Evolutionary conservation across 2,797 vertebrate species (phyloP), one percentile per base, ranked within the genome.

Genomic region (Alauda arvensis): DNA sequence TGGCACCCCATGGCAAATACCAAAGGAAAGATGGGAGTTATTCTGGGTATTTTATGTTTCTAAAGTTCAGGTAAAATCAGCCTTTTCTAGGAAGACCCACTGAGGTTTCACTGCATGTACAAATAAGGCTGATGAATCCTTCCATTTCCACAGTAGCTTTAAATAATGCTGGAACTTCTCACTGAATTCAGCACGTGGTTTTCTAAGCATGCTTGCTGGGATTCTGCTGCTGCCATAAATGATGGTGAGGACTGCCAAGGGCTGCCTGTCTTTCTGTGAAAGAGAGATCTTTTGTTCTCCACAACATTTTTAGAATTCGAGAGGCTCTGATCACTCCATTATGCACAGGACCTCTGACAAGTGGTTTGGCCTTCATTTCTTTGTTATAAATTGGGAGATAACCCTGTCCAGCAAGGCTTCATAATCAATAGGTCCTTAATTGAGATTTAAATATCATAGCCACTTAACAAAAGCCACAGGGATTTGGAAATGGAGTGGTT

Each of bases 31-130:
- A 14, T 16, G 18, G 17, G 55, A 31, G 6, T 21, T 70, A 4
- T 63, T 66, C 14, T 29, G 28, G 14, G 17, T 10, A 2, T 16
- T 61, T 60, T 10, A 6, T 25, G 25, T 9, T 63, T 19, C 45
- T 55, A 12, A 74, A 56, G 6, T 14, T 72, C 18, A 12, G 25
- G 25, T 46, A 37, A 74, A 74, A 65, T 37, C 23, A 37, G 14
- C 29, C 4, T 53, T 15, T 72, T 71, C 15, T 31, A 23, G 33
- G 40, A 42, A 75, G 25, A 57, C 8, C 7, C 23, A 14, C 18
- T 13, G 63, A 43, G 23, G 7, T 72, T 76, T 55, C 28, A 19
- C 24, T 63, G 37, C 1, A 0, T 0, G 0, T 51, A 3, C 33
- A 46, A 62, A 14, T 17, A 20, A 53, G 49, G 23, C 15, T 29